Conservation (phyloP, 2,888 invertebrate species). For the Carterocephalus palaemon region DNA sequence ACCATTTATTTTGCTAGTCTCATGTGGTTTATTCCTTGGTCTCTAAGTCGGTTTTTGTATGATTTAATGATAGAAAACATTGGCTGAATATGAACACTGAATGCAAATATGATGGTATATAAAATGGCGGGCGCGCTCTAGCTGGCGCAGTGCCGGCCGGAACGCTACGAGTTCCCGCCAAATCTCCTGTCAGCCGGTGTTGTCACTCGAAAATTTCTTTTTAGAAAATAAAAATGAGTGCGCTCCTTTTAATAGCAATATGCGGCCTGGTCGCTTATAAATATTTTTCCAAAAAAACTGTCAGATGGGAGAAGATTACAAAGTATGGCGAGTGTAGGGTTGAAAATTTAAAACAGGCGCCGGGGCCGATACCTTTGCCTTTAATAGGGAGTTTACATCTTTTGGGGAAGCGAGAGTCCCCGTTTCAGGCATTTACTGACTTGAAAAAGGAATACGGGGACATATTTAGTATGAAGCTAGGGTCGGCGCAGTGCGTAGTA, state of each 20-base stretch:
- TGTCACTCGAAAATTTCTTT: conserved; percentile 61
- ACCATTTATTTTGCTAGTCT: neutral
- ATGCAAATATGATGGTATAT: conserved; percentile 38
- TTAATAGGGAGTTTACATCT: conserved; percentile 85
- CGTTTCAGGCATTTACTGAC: conserved; percentile 86
- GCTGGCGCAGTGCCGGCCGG: conserved; percentile 40
- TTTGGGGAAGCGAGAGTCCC: conserved; percentile 80
- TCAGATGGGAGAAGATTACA: conserved; percentile 40
- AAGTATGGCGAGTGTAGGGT: conserved; percentile 45
- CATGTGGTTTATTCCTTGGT: neutral
- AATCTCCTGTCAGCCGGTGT: conserved; percentile 51
- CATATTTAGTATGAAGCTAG: conserved; percentile 84
- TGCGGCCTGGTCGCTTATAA: conserved; percentile 52
- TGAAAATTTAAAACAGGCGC: conserved; percentile 65
- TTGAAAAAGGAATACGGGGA: conserved; percentile 84
- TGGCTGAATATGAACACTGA: neutral
- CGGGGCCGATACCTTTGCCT: conserved; percentile 83
- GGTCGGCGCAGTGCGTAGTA: conserved; percentile 83
- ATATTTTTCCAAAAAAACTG: conserved; percentile 47
- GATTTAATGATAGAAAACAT: too few relatives aligned
- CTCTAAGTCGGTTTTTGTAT: neutral
- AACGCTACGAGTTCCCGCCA: conserved; percentile 52
- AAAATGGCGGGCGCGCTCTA: conserved; percentile 33
- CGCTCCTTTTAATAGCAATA: conserved; percentile 55
- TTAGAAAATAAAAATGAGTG: conserved; percentile 61